These are phyloP conservation scores for Anadara kagoshimensis DNA, from an alignment of 1,140 invertebrate species.

Conservation along the genomic window DNA sequence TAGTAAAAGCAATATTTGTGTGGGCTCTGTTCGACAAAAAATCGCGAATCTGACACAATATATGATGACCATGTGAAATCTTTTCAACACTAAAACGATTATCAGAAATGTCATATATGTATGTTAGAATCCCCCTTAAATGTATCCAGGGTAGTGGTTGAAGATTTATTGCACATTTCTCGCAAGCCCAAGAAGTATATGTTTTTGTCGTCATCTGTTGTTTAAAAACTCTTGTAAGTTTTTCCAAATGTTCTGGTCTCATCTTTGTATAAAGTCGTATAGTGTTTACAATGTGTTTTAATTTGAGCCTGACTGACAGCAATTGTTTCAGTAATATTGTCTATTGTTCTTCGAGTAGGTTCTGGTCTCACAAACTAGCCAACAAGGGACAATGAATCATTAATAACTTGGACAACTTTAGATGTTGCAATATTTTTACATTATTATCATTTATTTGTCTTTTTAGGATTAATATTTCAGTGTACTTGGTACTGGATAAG, in stretches of 20 bases:
- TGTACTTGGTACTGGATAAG: no score
- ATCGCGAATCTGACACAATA: slow-evolving; percentile 26
- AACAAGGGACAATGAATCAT: no score
- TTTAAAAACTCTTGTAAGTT: slow-evolving; percentile 28
- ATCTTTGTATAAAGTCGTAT: no score
- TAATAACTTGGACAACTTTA: no score
- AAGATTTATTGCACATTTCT: slow-evolving; percentile 39
- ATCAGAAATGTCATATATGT: slow-evolving; percentile 24
- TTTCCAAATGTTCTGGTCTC: slow-evolving; percentile 41
- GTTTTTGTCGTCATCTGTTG: slow-evolving; percentile 24
- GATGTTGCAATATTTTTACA: no score
- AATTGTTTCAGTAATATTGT: not conserved
- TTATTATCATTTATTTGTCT: no score
- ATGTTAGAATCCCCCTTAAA: slow-evolving; percentile 24
- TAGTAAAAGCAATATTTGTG: slow-evolving; percentile 39
- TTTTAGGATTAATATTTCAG: no score
- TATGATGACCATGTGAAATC: slow-evolving; percentile 14
- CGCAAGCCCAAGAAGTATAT: slow-evolving; percentile 38
- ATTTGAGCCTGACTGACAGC: slow-evolving; percentile 8
- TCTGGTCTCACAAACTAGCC: no score
- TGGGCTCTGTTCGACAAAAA: slow-evolving; percentile 34
- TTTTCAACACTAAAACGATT: not conserved
- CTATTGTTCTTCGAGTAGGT: no score
- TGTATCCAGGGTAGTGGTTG: slow-evolving; percentile 25
- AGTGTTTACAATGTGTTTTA: no score